These are phyloP conservation scores for Machimus rusticus DNA, from an alignment of 2,888 invertebrate species.

Conservation along the genomic window DNA sequence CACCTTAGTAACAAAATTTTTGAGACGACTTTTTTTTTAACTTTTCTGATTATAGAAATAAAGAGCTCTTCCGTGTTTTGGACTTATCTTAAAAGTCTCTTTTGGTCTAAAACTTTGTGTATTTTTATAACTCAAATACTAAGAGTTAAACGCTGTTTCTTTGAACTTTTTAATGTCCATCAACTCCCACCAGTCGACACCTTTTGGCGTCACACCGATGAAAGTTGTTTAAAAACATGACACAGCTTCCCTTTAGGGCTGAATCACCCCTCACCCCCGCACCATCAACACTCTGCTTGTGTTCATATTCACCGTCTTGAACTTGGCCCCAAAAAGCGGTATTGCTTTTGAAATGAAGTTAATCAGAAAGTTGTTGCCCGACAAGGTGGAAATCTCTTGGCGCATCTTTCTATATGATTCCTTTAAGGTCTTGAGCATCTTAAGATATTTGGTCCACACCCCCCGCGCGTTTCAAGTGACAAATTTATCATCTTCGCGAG, in stretches of 20 bases:
- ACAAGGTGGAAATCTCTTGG: not conserved
- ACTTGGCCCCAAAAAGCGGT: not conserved
- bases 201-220: not conserved
- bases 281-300: not conserved
- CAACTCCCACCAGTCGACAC: not conserved
- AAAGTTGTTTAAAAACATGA: not conserved
- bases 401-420: not conserved
- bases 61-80: not conserved
- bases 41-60: not conserved
- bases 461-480: not conserved
- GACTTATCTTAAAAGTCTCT: not conserved
- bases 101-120: not conserved
- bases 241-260: not conserved
- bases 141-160: not conserved
- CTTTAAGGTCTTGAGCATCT: not conserved
- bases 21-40: too few relatives aligned
- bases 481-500: not conserved
- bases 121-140: not conserved
- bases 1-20: too few relatives aligned
- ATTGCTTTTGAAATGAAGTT: not conserved
- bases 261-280: not conserved
- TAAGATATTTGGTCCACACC: not conserved
- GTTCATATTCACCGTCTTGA: not conserved
- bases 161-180: not conserved
- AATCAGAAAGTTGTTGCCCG: not conserved